Evolutionary conservation across 2,113 vertebrate genomes (phyloP).

Genomic region (Sprattus sprattus): DNA sequence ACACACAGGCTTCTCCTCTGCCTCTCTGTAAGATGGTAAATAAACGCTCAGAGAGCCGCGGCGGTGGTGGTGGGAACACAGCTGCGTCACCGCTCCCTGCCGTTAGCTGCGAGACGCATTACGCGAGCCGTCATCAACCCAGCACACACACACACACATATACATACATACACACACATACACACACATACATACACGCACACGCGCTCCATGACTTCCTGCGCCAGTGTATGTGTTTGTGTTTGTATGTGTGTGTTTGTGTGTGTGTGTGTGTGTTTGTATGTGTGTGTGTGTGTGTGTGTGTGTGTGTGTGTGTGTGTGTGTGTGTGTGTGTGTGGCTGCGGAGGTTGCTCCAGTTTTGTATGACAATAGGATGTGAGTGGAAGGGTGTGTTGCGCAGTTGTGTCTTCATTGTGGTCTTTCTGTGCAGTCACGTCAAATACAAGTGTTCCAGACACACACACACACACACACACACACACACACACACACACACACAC

Average conservation of each 20-base stretch:
- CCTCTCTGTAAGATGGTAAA: neutral
- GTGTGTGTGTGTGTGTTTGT: neutral
- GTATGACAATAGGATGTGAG: neutral
- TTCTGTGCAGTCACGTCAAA: neutral
- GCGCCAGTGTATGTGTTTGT: neutral
- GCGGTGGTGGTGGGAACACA: neutral
- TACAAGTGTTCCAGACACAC: neutral
- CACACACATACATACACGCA: too few species aligned
- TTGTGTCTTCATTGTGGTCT: neutral
- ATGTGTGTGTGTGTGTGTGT: neutral
- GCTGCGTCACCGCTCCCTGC: neutral
- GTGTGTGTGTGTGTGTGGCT: neutral
- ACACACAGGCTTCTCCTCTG: neutral
- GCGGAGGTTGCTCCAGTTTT: slow-evolving; percentile 1
- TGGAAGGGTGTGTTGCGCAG: neutral
- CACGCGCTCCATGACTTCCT: neutral
- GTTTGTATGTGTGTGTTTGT: neutral
- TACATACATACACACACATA: too few species aligned
- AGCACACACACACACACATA: neutral
- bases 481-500: neutral
- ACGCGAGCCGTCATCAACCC: neutral
- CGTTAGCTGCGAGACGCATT: neutral
- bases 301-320: neutral
- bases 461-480: neutral
- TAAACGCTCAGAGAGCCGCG: neutral